Conservation (phyloP, 2,888 invertebrate species). For the Pollenia griseotomentosa region DNA sequence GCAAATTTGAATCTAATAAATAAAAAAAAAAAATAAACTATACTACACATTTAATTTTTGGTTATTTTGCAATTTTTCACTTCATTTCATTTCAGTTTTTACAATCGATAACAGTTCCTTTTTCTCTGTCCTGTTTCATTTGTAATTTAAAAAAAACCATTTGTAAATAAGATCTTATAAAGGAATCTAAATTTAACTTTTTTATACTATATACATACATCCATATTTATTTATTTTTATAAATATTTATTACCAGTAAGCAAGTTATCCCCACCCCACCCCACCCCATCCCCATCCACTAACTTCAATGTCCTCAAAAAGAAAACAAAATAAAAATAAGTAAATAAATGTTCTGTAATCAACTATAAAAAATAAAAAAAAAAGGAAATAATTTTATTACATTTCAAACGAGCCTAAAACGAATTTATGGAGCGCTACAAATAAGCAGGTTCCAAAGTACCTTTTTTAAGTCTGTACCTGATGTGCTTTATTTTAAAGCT, state of each 20-base stretch:
- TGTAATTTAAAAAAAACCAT: slow-evolving; percentile 59
- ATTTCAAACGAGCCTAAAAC: not conserved
- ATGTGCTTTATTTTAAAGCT: too few relatives aligned
- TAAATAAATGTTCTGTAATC: slow-evolving; percentile 56
- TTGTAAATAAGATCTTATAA: slow-evolving; percentile 60
- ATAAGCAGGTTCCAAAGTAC: too few relatives aligned
- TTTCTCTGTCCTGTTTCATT: slow-evolving; percentile 7
- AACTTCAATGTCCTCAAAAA: slow-evolving; percentile 11
- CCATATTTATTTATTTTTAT: not conserved
- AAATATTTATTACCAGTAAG: slow-evolving; percentile 32
- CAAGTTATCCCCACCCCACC: not conserved
- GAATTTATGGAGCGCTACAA: not conserved
- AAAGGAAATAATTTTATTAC: not conserved
- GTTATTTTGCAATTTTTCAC: slow-evolving; percentile 83
- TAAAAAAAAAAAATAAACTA: slow-evolving; percentile 26
- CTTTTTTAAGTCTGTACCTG: too few relatives aligned
- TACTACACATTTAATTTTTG: slow-evolving; percentile 81
- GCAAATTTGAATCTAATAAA: slow-evolving; percentile 30
- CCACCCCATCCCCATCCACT: too few relatives aligned
- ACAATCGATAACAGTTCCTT: slow-evolving; percentile 35
- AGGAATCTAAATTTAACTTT: slow-evolving; percentile 18
- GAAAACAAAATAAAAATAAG: not conserved
- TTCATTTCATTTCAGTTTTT: slow-evolving; percentile 80
- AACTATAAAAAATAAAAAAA: slow-evolving; percentile 35
- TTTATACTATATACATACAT: not conserved